A percentile compares a stretch with the other conserved stretches of the same genome.
phyloP scores from a whole-genome alignment of 2,797 vertebrate species.

The Cercopithecus diana region DNA sequence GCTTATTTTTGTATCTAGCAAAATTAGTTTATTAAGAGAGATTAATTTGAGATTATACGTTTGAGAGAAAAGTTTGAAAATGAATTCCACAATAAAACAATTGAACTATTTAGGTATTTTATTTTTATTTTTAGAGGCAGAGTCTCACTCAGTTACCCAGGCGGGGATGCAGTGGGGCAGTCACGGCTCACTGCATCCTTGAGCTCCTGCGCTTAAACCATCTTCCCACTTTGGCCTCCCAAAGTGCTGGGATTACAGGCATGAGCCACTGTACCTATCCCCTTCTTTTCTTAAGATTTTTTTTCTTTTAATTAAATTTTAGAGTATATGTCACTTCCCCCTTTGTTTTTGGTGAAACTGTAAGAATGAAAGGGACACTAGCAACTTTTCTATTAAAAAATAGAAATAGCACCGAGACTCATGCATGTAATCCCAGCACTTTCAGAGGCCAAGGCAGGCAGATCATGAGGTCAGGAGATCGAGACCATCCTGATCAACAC shows the following conservation, averaged over 20 bases:
- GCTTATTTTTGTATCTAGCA: conserved; percentile 21
- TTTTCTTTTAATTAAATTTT: neutral
- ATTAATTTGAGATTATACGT: neutral
- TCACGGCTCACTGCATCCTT: neutral
- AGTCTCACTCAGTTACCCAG: neutral
- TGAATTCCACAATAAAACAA: neutral
- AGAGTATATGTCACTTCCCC: neutral
- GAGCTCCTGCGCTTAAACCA: neutral
- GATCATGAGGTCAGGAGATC: no score
- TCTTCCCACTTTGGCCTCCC: neutral
- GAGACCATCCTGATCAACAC: no score
- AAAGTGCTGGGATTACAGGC: neutral
- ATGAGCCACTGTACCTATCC: neutral
- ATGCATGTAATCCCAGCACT: no score
- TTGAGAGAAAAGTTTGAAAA: neutral
- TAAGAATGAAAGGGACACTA: neutral
- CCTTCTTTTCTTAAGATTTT: neutral
- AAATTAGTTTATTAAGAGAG: conserved; percentile 3
- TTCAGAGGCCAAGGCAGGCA: no score
- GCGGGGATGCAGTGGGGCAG: neutral
- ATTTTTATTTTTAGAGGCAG: neutral
- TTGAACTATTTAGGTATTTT: neutral
- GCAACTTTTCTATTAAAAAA: conserved; percentile 36
- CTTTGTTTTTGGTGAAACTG: conserved; percentile 1
- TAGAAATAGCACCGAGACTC: no score